A percentile compares a stretch with the other conserved stretches of the same genome.
Conservation (phyloP, 1,140 invertebrate genomes). For the Colletes latitarsis region DNA sequence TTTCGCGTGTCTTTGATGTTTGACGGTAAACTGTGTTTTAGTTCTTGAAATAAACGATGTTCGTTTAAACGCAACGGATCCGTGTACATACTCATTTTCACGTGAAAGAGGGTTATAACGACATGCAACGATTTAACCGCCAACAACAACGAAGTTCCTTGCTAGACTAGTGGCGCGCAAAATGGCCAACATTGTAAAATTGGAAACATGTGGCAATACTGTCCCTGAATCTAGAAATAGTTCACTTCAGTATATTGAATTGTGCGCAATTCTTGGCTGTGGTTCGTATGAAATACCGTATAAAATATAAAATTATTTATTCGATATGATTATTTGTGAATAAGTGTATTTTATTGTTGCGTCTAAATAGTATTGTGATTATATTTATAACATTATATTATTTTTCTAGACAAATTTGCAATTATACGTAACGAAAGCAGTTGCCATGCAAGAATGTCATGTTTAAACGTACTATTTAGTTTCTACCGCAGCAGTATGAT, state of each 20-base stretch:
- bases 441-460: too few species aligned
- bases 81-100: constrained; percentile 82
- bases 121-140: constrained; percentile 43
- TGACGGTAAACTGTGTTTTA: constrained; percentile 80
- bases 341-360: too few species aligned
- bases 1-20: constrained; percentile 83
- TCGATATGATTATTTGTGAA: too few species aligned
- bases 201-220: not conserved
- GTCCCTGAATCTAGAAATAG: not conserved
- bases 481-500: too few species aligned
- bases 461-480: too few species aligned
- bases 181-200: not conserved
- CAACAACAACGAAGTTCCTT: constrained; percentile 73
- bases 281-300: too few species aligned
- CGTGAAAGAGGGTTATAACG: constrained; percentile 37
- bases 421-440: too few species aligned
- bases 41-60: constrained; percentile 83
- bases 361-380: too few species aligned
- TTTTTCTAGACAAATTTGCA: too few species aligned
- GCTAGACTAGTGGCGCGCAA: not conserved
- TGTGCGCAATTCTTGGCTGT: too few species aligned
- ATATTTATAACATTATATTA: too few species aligned
- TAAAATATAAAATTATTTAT: too few species aligned
- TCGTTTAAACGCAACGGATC: constrained; percentile 82
- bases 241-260: not conserved